These are phyloP conservation scores for Nipponia nippon DNA, from an alignment of 2,113 vertebrate species.

Conservation along the genomic window DNA sequence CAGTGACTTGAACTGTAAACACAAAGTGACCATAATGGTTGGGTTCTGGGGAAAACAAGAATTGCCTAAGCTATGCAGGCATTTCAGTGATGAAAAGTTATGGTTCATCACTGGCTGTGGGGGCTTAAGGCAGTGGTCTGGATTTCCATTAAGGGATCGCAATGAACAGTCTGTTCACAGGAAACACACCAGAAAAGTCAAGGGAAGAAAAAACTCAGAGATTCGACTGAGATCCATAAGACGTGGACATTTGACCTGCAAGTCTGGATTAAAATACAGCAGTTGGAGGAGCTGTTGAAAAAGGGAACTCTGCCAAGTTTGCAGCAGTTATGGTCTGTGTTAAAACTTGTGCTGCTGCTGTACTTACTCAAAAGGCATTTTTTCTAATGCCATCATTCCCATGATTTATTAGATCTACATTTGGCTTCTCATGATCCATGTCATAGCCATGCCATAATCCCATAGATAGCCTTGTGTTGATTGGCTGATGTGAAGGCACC, in stretches of 20 bases:
- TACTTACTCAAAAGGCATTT: not conserved
- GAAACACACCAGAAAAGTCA: not conserved
- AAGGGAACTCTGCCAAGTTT: not conserved
- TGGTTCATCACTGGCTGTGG: not conserved
- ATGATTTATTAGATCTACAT: not conserved
- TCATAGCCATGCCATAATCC: not conserved
- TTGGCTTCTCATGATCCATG: not conserved
- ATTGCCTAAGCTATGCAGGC: not conserved
- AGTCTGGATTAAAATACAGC: not conserved
- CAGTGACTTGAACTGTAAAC: not conserved
- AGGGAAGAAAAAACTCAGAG: not conserved
- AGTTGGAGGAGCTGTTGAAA: not conserved
- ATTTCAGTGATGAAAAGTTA: not conserved
- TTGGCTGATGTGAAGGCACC: not conserved
- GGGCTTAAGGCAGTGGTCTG: not conserved
- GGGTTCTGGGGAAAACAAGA: not conserved
- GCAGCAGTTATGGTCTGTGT: not conserved
- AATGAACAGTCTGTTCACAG: not conserved
- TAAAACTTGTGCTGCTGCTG: not conserved
- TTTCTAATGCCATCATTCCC: not conserved
- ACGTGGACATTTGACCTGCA: not conserved
- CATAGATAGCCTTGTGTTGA: not conserved
- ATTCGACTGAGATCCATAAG: not conserved
- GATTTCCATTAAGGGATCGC: not conserved
- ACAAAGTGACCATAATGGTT: not conserved